Evolutionary conservation across 1,140 invertebrate genomes (phyloP), one percentile per base, ranked within the genome.

Genomic region (Caenorhabditis tropicalis): DNA sequence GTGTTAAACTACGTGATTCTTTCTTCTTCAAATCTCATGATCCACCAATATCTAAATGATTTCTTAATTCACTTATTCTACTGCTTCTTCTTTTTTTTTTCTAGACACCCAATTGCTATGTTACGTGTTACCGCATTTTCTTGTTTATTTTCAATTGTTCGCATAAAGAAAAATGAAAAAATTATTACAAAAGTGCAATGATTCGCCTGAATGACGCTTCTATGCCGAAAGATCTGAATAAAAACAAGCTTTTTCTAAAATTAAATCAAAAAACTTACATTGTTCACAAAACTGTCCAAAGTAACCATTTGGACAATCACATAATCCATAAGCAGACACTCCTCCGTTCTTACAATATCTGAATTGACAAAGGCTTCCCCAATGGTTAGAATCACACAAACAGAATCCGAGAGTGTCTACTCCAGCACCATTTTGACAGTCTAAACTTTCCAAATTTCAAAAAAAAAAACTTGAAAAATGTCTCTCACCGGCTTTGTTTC

Each of bases 281-380:
- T 53, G 82, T 49, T 82, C 82, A 49, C 82, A 82, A 21, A 39
- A 82, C 5, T 82, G 29, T 5, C 82, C 82, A 39, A 70, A 82
- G 24, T 82, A 82, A 27, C 82, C 82, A 31, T 82, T 82, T 1
- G 56, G 82, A 82, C 82, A 82, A 27, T 65, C 51, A 49, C 82
- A 82, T 5, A 82, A 10, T n/a, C 82, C 82, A 33, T 70, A 82
- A n/a, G 56, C 33, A 4, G 82, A 48, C 2, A 46, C 27, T 48
- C 82, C 82, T 48, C 82, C 82, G 39, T 82, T 65, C 27, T 70
- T 29, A 16, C 82, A 82, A 9, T 19, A 46, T 43, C 56, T 36
- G 6, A 33, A 36, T 29, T 82, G 82, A 24, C 82, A 82, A 19
- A 65, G 39, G 21, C 49, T 60, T 27, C 82, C 82, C 51, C 51